A percentile compares a stretch with the other conserved stretches of the same genome.
phyloP scores from a whole-genome alignment of 2,888 invertebrate genomes.

The Chrysolina haemoptera region DNA sequence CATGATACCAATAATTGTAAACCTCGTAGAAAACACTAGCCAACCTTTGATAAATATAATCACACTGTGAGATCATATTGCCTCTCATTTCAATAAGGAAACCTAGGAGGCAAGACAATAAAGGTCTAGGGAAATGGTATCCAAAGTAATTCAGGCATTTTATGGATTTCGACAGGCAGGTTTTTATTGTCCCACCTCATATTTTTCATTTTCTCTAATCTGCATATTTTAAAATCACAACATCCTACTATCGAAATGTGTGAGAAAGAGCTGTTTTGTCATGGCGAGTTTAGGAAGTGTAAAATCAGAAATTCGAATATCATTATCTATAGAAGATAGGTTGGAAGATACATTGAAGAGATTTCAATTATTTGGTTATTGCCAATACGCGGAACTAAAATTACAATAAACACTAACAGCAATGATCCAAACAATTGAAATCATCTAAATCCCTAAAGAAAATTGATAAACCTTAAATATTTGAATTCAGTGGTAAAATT shows the following conservation, averaged over 20 bases:
- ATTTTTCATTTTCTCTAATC: conserved; percentile 18
- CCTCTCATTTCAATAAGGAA: conserved; percentile 8
- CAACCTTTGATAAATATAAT: background rate
- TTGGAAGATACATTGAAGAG: background rate
- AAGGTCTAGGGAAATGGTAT: conserved; percentile 13
- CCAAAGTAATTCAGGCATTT: background rate
- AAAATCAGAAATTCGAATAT: background rate
- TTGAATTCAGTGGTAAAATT: too few relatives aligned
- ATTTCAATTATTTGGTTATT: conserved; percentile 48
- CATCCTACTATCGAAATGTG: conserved; percentile 30
- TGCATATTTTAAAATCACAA: conserved; percentile 25
- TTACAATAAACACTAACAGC: conserved; percentile 12
- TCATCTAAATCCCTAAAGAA: background rate
- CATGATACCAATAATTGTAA: conserved; percentile 14
- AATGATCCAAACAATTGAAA: conserved; percentile 12
- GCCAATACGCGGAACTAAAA: conserved; percentile 42
- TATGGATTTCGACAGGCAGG: background rate
- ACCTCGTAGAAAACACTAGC: background rate
- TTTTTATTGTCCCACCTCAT: conserved; percentile 28
- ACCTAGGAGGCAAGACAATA: conserved; percentile 22
- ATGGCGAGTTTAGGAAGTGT: background rate
- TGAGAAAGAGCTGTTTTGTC: conserved; percentile 46
- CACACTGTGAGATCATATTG: background rate
- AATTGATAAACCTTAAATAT: too few relatives aligned
- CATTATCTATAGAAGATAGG: background rate